Evolutionary conservation across 2,797 vertebrate genomes (phyloP).

Genomic region (Florisuga fusca): DNA sequence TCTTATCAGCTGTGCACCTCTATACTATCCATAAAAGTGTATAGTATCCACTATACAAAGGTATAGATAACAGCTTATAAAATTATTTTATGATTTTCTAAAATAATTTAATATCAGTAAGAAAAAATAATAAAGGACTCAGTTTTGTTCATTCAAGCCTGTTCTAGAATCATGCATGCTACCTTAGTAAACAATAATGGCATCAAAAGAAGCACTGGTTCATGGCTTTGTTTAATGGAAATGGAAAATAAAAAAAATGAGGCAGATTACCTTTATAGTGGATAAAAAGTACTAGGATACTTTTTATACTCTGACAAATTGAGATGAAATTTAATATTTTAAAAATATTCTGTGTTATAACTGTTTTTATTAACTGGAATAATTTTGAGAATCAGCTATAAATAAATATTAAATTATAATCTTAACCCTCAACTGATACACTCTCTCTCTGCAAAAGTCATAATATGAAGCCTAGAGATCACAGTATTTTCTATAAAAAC

Average conservation of each 20-base stretch:
- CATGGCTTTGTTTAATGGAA: not conserved
- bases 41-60: too few species aligned
- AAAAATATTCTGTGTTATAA: not conserved
- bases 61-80: not conserved
- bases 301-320: not conserved
- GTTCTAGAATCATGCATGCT: not conserved
- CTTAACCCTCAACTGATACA: not conserved
- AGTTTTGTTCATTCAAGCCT: not conserved
- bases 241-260: not conserved
- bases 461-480: not conserved
- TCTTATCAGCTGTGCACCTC: not conserved
- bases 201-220: not conserved
- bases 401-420: not conserved
- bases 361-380: not conserved
- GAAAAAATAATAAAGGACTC: not conserved
- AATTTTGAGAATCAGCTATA: not conserved
- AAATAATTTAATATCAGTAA: not conserved
- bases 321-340: not conserved
- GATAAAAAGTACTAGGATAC: not conserved
- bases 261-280: not conserved
- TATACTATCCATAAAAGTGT: not conserved
- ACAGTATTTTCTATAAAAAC: slow-evolving; percentile 28
- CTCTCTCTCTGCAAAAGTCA: not conserved
- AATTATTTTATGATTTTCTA: not conserved
- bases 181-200: not conserved